Evolutionary conservation across 2,888 invertebrate genomes (phyloP).

Genomic region (Eulithis testata): DNA sequence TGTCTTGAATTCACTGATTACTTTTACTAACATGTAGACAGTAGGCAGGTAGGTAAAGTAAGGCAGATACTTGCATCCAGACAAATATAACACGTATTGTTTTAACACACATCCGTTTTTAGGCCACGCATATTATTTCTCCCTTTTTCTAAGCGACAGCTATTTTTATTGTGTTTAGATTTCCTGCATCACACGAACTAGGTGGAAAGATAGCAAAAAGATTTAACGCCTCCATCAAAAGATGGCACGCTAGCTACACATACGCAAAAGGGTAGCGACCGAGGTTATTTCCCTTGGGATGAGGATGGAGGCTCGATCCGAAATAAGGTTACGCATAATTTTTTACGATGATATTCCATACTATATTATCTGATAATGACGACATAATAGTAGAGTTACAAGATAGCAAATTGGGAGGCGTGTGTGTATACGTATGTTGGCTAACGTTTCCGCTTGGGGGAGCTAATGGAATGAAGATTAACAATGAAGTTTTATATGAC

Average conservation of each 20-base stretch:
- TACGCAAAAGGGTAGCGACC: conserved; percentile 56
- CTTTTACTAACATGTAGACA: conserved; percentile 33
- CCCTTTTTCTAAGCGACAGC: conserved; percentile 4
- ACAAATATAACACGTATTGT: conserved; percentile 21
- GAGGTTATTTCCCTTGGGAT: conserved; percentile 66
- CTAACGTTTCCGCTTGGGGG: conserved; percentile 7
- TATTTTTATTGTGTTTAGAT: neutral
- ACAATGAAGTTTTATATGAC: conserved; percentile 14
- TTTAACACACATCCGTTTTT: conserved; percentile 18
- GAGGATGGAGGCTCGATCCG: conserved; percentile 26
- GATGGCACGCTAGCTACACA: conserved; percentile 49
- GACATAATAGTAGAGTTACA: conserved; percentile 15
- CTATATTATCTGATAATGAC: conserved; percentile 23
- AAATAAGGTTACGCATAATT: conserved; percentile 33
- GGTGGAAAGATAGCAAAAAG: conserved; percentile 19
- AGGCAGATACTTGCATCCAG: conserved; percentile 15
- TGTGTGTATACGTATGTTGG: neutral
- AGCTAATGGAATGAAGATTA: conserved; percentile 5
- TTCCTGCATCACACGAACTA: too few species aligned
- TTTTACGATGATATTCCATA: conserved; percentile 28
- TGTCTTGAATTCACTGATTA: conserved; percentile 35
- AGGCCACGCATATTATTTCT: conserved; percentile 14
- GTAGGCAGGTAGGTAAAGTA: neutral
- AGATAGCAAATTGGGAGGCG: conserved; percentile 15
- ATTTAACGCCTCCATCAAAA: conserved; percentile 49